Evolutionary conservation across 2,888 invertebrate species (phyloP).

Genomic region (Xanthostigma xanthostigma): DNA sequence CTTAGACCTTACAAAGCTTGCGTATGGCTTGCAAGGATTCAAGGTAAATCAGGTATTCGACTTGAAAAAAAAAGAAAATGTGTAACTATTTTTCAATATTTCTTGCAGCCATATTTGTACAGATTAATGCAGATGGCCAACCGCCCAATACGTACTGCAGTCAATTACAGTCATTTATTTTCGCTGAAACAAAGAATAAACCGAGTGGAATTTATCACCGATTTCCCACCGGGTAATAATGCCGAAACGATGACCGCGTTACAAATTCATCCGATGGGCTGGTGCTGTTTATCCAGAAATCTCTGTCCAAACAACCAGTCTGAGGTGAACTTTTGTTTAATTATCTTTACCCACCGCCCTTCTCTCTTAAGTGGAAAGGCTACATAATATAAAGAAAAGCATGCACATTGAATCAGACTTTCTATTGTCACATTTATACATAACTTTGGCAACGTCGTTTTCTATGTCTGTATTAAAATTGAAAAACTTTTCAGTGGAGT

Average conservation of each 20-base stretch:
- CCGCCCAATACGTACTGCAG: constrained; percentile 68
- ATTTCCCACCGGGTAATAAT: constrained; percentile 74
- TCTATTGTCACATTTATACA: no score
- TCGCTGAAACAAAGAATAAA: constrained; percentile 57
- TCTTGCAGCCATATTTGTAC: constrained; percentile 70
- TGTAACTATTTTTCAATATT: background rate
- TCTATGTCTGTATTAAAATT: background rate
- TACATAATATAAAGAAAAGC: no score
- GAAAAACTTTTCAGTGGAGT: constrained; percentile 57
- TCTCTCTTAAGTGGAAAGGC: no score
- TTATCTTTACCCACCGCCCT: no score
- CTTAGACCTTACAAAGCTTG: constrained; percentile 63
- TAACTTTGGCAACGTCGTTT: no score
- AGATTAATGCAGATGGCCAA: constrained; percentile 73
- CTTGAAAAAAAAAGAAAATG: constrained; percentile 1
- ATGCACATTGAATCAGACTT: no score
- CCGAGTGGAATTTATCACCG: constrained; percentile 77
- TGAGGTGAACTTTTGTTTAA: constrained; percentile 41
- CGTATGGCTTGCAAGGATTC: constrained; percentile 69
- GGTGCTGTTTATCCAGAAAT: constrained; percentile 78
- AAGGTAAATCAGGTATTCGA: constrained; percentile 37
- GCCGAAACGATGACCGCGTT: constrained; percentile 84
- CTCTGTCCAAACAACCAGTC: constrained; percentile 72
- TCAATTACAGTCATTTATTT: constrained; percentile 70
- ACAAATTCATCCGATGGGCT: constrained; percentile 78